Conservation (phyloP, 2,888 invertebrate species). For the Altica lythri region DNA sequence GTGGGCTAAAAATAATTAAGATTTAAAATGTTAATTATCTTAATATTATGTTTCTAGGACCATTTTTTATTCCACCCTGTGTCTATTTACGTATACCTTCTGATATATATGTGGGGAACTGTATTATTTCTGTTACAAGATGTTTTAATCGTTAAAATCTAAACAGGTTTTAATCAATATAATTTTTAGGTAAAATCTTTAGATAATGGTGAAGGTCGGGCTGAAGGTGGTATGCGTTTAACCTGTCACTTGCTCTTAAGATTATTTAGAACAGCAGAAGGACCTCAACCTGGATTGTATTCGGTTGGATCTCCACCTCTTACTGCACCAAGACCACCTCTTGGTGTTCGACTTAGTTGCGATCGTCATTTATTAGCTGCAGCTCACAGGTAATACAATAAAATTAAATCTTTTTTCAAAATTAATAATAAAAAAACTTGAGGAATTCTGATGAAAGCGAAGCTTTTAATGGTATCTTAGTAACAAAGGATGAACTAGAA, state of each 20-base stretch:
- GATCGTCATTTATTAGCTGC: conserved; percentile 93
- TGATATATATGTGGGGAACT: too few relatives aligned
- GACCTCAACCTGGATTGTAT: conserved; percentile 83
- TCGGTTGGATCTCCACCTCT: conserved; percentile 81
- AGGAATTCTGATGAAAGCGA: too few relatives aligned
- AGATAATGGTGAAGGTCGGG: conserved; percentile 61
- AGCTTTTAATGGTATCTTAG: too few relatives aligned
- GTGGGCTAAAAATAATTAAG: too few relatives aligned
- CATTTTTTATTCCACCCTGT: too few relatives aligned
- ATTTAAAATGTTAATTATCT: too few relatives aligned
- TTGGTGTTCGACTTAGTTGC: conserved; percentile 85
- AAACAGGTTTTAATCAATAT: not conserved
- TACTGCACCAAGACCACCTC: conserved; percentile 64
- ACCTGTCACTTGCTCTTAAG: conserved; percentile 90
- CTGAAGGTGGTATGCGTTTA: conserved; percentile 88
- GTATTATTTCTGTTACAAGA: too few relatives aligned
- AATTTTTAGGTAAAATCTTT: conserved; percentile 54
- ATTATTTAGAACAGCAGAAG: conserved; percentile 89
- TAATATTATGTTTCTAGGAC: too few relatives aligned
- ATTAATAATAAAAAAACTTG: too few relatives aligned
- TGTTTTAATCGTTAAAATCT: not conserved
- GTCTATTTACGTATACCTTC: too few relatives aligned
- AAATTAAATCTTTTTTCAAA: too few relatives aligned
- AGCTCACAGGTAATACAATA: conserved; percentile 69
- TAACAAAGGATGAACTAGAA: too few relatives aligned